These are phyloP conservation scores for Lepidurus packardi DNA, from an alignment of 1,140 invertebrate genomes.

Conservation along the genomic window DNA sequence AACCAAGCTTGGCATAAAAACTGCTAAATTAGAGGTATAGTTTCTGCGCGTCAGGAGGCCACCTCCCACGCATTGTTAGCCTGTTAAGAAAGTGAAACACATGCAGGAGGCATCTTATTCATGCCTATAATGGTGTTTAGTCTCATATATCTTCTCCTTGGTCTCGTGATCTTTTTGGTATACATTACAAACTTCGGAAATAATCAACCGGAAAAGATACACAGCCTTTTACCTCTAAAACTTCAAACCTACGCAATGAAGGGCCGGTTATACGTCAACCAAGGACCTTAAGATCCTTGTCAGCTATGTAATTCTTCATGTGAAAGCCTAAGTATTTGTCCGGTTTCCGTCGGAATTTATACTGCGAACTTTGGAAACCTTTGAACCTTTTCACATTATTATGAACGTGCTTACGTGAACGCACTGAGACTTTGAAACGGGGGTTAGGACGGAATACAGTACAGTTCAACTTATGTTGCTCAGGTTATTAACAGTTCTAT, in stretches of 20 bases:
- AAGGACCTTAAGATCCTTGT: neutral
- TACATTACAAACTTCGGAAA: conserved; percentile 5
- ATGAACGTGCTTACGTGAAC: neutral
- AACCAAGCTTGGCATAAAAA: too few relatives aligned
- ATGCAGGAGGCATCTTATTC: neutral
- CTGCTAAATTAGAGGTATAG: too few relatives aligned
- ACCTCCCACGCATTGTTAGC: neutral
- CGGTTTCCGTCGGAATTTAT: neutral
- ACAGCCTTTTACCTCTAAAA: conserved; percentile 14
- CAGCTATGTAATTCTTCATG: neutral
- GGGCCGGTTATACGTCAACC: neutral
- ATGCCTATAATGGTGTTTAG: conserved; percentile 4
- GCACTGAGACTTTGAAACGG: neutral
- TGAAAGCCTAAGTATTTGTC: neutral
- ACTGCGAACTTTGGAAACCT: neutral
- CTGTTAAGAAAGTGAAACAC: conserved; percentile 22
- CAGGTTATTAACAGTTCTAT: too few relatives aligned
- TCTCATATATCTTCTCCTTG: neutral
- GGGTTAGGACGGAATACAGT: too few relatives aligned
- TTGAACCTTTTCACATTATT: neutral
- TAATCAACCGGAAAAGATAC: neutral
- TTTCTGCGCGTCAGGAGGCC: neutral
- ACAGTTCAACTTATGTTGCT: too few relatives aligned
- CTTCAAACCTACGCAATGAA: neutral
- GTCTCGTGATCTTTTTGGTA: neutral